A percentile compares a stretch with the other conserved stretches of the same genome.
These are phyloP conservation scores for Spodoptera exigua DNA, from an alignment of 2,888 invertebrate species.

Conservation along the genomic window DNA sequence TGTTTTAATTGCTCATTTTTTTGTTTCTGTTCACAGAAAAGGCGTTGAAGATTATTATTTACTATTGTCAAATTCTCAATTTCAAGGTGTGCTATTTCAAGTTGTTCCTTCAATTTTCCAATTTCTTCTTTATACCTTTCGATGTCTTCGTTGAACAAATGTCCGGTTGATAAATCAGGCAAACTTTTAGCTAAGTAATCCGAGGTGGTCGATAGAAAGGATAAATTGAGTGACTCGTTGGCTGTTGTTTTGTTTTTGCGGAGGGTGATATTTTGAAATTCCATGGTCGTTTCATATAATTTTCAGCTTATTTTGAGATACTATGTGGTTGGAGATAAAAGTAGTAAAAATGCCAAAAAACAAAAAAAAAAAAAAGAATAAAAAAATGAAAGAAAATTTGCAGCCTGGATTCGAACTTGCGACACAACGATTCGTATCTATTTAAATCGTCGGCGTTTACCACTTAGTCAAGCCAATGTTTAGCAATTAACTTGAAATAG, in stretches of 20 bases:
- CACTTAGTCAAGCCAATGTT: no score
- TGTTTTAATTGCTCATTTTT: background rate
- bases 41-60: conserved; percentile 9
- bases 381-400: no score
- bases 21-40: background rate
- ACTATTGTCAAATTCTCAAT: conserved; percentile 5
- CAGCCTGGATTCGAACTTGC: no score
- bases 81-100: conserved; percentile 8
- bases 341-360: no score
- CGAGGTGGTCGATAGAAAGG: conserved; percentile 3
- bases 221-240: conserved; percentile 2
- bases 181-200: conserved; percentile 4
- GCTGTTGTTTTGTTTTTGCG: background rate
- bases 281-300: no score
- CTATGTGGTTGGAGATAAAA: no score
- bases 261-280: conserved; percentile 1
- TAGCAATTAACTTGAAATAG: no score
- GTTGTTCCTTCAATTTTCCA: background rate
- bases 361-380: no score
- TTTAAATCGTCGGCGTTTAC: no score
- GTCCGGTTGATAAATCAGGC: conserved; percentile 10
- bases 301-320: background rate
- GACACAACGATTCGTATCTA: no score
- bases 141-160: background rate
- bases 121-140: conserved; percentile 3